These are phyloP conservation scores for Euglossa dilemma DNA, from an alignment of 1,140 invertebrate genomes.

Conservation along the genomic window DNA sequence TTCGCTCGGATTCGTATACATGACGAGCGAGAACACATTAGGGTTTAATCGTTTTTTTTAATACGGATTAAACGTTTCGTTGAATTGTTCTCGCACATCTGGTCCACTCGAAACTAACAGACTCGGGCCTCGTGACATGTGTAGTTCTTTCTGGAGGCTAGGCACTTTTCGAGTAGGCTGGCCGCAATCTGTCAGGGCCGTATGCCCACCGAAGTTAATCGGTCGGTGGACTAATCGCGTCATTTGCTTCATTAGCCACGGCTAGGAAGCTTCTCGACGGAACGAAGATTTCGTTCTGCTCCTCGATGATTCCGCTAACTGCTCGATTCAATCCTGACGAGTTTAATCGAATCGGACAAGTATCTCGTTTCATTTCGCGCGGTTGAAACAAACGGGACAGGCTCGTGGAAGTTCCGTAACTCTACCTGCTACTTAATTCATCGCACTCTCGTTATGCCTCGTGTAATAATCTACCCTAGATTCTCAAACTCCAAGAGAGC, in stretches of 20 bases:
- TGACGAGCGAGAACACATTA: too few species aligned
- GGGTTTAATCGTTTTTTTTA: background rate
- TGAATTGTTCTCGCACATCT: slow-evolving; percentile 15
- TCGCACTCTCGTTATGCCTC: too few species aligned
- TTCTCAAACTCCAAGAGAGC: background rate
- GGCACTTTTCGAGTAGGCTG: slow-evolving; percentile 19
- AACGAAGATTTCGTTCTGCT: background rate
- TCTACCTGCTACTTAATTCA: too few species aligned
- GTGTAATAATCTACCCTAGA: too few species aligned
- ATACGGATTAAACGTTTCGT: background rate
- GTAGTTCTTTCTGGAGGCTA: background rate
- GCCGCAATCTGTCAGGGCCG: slow-evolving; percentile 27
- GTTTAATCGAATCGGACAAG: too few species aligned
- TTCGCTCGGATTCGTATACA: too few species aligned
- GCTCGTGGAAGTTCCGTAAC: too few species aligned
- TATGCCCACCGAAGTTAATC: slow-evolving; percentile 4
- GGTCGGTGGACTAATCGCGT: background rate
- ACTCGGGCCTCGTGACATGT: background rate
- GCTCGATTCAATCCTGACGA: too few species aligned
- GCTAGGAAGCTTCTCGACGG: background rate
- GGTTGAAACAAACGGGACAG: too few species aligned
- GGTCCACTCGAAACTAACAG: slow-evolving; percentile 21
- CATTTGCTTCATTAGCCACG: slow-evolving; percentile 3
- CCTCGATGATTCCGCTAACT: background rate
- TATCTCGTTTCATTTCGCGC: too few species aligned